A percentile compares a stretch with the other conserved stretches of the same genome.
phyloP scores from a whole-genome alignment of 2,888 invertebrate species.

The Syritta pipiens region DNA sequence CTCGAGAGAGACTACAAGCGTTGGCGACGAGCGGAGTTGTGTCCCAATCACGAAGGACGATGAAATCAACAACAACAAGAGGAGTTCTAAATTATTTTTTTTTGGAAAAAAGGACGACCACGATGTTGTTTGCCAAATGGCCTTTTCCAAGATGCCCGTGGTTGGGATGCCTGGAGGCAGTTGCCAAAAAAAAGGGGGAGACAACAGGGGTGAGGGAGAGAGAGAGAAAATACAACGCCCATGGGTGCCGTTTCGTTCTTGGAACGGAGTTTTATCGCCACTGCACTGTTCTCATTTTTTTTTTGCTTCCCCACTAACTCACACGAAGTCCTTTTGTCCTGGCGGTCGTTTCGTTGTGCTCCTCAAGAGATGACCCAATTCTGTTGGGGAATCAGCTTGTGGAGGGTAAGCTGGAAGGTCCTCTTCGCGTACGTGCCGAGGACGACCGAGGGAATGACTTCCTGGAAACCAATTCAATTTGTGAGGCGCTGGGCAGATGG shows the following conservation, averaged over 20 bases:
- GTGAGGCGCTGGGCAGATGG: no score
- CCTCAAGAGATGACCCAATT: constrained; percentile 37
- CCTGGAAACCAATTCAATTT: no score
- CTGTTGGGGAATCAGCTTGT: constrained; percentile 23
- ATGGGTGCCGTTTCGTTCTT: not conserved
- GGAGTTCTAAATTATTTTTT: constrained; percentile 30
- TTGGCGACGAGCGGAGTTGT: no score
- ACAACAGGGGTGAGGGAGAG: not conserved
- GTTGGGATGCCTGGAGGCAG: constrained; percentile 13
- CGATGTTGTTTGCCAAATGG: constrained; percentile 35
- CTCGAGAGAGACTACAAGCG: constrained; percentile 1
- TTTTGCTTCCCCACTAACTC: constrained; percentile 1
- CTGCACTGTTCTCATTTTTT: constrained; percentile 31
- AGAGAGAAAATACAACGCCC: not conserved
- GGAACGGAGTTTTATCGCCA: constrained; percentile 28
- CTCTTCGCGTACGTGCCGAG: no score
- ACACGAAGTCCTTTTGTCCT: constrained; percentile 9
- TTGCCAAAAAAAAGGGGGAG: constrained; percentile 3
- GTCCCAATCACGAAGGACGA: constrained; percentile 17
- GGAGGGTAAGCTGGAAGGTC: no score
- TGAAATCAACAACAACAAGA: not conserved
- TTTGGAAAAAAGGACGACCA: constrained; percentile 21
- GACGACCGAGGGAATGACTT: no score
- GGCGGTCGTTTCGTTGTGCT: constrained; percentile 8
- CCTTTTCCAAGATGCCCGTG: constrained; percentile 17